These are phyloP conservation scores for Mormyrus lacerda DNA, from an alignment of 2,113 vertebrate species.

Conservation along the genomic window DNA sequence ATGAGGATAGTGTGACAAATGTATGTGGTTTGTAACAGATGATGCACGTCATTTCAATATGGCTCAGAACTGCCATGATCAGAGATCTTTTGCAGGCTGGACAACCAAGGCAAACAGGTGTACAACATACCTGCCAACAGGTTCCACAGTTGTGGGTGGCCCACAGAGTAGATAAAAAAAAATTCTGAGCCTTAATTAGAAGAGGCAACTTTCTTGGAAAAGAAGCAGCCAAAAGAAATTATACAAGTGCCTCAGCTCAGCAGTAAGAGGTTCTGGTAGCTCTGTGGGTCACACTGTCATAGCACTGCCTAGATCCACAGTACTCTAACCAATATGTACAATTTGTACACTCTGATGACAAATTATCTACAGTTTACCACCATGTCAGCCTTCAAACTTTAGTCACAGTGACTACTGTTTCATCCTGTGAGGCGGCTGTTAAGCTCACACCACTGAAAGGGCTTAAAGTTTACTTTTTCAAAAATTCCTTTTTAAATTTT, in stretches of 20 bases:
- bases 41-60: not conserved
- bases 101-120: not conserved
- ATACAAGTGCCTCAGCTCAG: not conserved
- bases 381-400: not conserved
- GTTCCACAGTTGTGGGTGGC: not conserved
- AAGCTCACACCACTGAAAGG: not conserved
- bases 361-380: not conserved
- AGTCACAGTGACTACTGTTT: not conserved
- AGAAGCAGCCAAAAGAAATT: not conserved
- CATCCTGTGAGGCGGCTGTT: not conserved
- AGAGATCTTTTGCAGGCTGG: not conserved
- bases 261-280: not conserved
- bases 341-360: not conserved
- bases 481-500: not conserved
- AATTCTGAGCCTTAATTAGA: not conserved
- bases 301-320: not conserved
- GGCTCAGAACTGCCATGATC: not conserved
- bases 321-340: not conserved
- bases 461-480: not conserved
- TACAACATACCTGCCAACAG: not conserved
- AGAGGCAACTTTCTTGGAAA: not conserved
- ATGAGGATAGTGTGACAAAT: not conserved
- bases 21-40: not conserved
- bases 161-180: not conserved
- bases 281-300: not conserved